Evolutionary conservation across 2,113 vertebrate genomes (phyloP), one percentile per base, ranked within the genome.

Genomic region (sheep (Ovis aries)): DNA sequence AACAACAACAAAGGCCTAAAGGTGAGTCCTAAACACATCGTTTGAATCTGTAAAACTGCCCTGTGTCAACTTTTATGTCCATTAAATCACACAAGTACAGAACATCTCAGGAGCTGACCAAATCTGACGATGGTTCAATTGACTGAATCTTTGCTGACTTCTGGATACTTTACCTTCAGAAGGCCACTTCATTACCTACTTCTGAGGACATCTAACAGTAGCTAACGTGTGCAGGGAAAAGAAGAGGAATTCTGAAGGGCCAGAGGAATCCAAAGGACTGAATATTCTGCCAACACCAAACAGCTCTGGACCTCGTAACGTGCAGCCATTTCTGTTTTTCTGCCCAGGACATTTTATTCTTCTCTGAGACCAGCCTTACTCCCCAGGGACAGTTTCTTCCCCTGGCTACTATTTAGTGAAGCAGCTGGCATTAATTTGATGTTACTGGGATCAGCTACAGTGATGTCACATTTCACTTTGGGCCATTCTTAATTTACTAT

Each of bases 401-500:
- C 19, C 67, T 92, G 33, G 53, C 33, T 77, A 74, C 77, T 82
- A 40, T 64, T 84, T 87, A 40, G 23, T 71, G 93, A 90, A 89
- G 71, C 14, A 88, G 5, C 33, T 40, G 94, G 90, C 96, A 80
- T 87, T 91, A 91, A 95, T 64, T 53, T 94, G 52, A 48, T 27
- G 4, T 67, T 71, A 88, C n/a, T 36, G 57, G 45, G 27, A 91
- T 52, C 64, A 97, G 97, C 88, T 94, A 80, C 16, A 83, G 48
- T 43, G 88, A 80, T 85, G 53, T 40, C 50, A 62, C 33, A 92
- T 74, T 67, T 96, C 15, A 97, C 96, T 98, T 96, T 92, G 80
- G 50, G 36, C 86, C 53, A 84, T 52, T 97, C 95, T 95, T 94
- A 89, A 97, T 84, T 86, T 82, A 92, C 40, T 27, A 31, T 71